Evolutionary conservation across 2,797 vertebrate species (phyloP).

Genomic region (Discoglossus pictus): DNA sequence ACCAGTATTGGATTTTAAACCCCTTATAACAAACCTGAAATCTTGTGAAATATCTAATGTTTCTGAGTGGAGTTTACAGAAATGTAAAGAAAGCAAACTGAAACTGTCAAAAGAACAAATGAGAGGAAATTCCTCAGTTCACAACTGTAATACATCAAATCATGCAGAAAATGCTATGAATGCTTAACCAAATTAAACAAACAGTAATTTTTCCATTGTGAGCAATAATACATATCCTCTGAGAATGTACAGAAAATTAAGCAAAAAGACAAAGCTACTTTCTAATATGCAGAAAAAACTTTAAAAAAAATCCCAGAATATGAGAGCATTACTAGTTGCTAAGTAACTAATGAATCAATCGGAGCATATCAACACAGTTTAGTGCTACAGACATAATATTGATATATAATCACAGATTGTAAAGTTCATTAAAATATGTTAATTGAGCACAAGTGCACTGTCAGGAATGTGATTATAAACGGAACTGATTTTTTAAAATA

Average conservation of each 20-base stretch:
- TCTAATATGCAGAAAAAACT: background rate
- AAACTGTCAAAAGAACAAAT: background rate
- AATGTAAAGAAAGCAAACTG: background rate
- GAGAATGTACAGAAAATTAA: background rate
- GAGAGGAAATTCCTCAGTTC: background rate
- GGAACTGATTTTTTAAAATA: conserved; percentile 21
- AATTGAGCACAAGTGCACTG: conserved; percentile 24
- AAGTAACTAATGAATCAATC: conserved; percentile 43
- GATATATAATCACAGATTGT: conserved; percentile 44
- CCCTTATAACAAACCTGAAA: too few species aligned
- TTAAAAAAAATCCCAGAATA: conserved; percentile 10
- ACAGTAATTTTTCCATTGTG: background rate
- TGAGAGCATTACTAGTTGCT: conserved; percentile 36
- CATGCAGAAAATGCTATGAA: conserved; percentile 16
- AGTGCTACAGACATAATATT: conserved; percentile 48
- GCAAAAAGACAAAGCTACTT: background rate
- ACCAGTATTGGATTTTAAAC: too few species aligned
- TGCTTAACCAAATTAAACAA: conserved; percentile 7
- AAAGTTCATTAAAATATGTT: conserved; percentile 46
- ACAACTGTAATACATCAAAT: conserved; percentile 3
- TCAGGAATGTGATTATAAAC: conserved; percentile 17
- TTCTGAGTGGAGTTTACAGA: too few species aligned
- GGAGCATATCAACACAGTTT: conserved; percentile 43
- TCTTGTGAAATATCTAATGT: too few species aligned
- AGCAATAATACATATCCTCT: background rate